phyloP scores from a whole-genome alignment of 2,797 vertebrate genomes.

The Pseudomugil gertrudae region DNA sequence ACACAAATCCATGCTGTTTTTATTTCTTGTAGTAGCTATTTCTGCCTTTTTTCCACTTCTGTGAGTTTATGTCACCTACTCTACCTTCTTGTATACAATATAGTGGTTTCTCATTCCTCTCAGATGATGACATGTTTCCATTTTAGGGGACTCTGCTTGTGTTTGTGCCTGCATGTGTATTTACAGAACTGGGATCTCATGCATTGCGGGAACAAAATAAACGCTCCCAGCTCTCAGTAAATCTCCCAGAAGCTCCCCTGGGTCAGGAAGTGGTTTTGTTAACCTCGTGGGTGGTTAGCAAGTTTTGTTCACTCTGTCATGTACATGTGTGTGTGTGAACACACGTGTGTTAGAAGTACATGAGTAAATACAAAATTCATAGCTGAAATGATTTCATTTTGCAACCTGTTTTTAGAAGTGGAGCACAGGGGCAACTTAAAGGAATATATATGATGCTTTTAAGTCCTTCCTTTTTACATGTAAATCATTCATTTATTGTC shows the following conservation, averaged over 20 bases:
- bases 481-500: too few species aligned
- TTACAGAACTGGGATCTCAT: conserved; percentile 16
- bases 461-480: too few species aligned
- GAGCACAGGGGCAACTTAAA: too few species aligned
- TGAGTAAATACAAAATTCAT: conserved; percentile 24
- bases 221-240: conserved; percentile 29
- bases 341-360: not conserved
- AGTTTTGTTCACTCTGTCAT: conserved; percentile 33
- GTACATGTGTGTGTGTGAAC: conserved; percentile 18
- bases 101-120: conserved; percentile 38
- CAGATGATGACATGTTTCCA: conserved; percentile 60
- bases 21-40: not conserved
- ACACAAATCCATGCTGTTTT: conserved; percentile 6
- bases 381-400: not conserved
- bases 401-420: too few species aligned
- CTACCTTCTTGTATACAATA: conserved; percentile 10
- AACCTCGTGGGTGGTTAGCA: conserved; percentile 41
- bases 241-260: conserved; percentile 54
- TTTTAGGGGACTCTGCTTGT: conserved; percentile 35
- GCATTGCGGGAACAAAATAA: conserved; percentile 54
- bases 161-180: not conserved
- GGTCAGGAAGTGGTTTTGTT: conserved; percentile 52
- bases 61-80: conserved; percentile 13
- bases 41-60: conserved; percentile 8
- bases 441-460: not conserved